A percentile compares a stretch with the other conserved stretches of the same genome.
phyloP scores from a whole-genome alignment of 2,888 invertebrate species.

The Aphidoletes aphidimyza region DNA sequence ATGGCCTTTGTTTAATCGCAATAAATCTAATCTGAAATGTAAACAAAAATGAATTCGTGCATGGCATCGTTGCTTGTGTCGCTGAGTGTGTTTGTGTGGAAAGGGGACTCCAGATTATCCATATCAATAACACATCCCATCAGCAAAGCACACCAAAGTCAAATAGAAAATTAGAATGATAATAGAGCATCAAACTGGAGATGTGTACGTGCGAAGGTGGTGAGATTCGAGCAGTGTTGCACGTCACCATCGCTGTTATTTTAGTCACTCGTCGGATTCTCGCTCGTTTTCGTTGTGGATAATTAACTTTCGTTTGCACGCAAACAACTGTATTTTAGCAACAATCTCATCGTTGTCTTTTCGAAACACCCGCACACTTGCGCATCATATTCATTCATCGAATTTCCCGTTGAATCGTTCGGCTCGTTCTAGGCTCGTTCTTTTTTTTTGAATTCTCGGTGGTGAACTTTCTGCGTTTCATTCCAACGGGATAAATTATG shows the following conservation, averaged over 20 bases:
- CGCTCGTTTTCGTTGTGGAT: background rate
- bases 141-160: background rate
- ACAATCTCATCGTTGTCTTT: background rate
- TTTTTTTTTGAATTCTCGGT: background rate
- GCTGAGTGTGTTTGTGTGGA: background rate
- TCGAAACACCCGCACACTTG: background rate
- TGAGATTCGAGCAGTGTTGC: slow-evolving; percentile 37
- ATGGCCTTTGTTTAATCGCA: slow-evolving; percentile 49
- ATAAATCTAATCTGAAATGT: slow-evolving; percentile 39
- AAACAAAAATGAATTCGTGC: slow-evolving; percentile 28
- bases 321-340: background rate
- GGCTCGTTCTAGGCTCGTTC: background rate
- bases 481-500: slow-evolving; percentile 31
- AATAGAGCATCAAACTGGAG: background rate
- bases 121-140: slow-evolving; percentile 16
- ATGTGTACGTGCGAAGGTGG: slow-evolving; percentile 43
- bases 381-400: slow-evolving; percentile 32
- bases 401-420: background rate
- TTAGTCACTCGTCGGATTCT: slow-evolving; percentile 15
- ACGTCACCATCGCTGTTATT: slow-evolving; percentile 42
- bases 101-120: slow-evolving; percentile 5
- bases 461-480: background rate
- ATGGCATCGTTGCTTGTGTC: background rate
- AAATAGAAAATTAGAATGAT: slow-evolving; percentile 7
- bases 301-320: slow-evolving; percentile 44